phyloP scores from a whole-genome alignment of 2,888 invertebrate species.

The Ennomos quercinarius region DNA sequence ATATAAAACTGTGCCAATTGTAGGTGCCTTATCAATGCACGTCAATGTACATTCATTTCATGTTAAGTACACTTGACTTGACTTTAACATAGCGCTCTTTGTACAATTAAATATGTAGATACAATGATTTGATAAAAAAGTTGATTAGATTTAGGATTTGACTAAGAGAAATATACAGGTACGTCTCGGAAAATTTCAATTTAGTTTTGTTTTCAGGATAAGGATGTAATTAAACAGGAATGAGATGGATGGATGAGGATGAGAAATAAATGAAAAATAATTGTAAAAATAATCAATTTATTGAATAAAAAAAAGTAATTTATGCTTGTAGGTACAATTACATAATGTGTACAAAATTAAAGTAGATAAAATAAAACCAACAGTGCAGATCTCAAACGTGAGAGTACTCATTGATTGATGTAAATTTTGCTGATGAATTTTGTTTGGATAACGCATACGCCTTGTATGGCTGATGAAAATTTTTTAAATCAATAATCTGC shows the following conservation, averaged over 20 bases:
- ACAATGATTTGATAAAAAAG: not conserved
- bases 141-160: not conserved
- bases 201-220: slow-evolving; percentile 33
- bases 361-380: slow-evolving; percentile 22
- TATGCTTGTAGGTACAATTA: slow-evolving; percentile 23
- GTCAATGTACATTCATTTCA: not conserved
- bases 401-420: slow-evolving; percentile 6
- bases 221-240: slow-evolving; percentile 42
- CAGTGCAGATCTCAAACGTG: slow-evolving; percentile 13
- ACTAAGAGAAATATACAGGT: not conserved
- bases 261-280: slow-evolving; percentile 49
- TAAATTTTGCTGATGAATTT: slow-evolving; percentile 7
- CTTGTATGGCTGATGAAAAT: slow-evolving; percentile 24
- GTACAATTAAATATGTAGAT: not conserved
- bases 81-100: slow-evolving; percentile 6
- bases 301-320: slow-evolving; percentile 43
- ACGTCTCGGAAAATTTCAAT: not conserved
- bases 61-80: not conserved
- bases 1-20: slow-evolving; percentile 22
- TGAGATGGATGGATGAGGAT: too few species aligned
- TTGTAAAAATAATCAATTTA: slow-evolving; percentile 57
- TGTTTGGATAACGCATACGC: slow-evolving; percentile 10
- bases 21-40: slow-evolving; percentile 20
- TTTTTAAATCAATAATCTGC: slow-evolving; percentile 30
- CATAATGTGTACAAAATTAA: slow-evolving; percentile 27